These are phyloP conservation scores for Girardinus metallicus DNA, from an alignment of 2,797 vertebrate species.

Conservation along the genomic window DNA sequence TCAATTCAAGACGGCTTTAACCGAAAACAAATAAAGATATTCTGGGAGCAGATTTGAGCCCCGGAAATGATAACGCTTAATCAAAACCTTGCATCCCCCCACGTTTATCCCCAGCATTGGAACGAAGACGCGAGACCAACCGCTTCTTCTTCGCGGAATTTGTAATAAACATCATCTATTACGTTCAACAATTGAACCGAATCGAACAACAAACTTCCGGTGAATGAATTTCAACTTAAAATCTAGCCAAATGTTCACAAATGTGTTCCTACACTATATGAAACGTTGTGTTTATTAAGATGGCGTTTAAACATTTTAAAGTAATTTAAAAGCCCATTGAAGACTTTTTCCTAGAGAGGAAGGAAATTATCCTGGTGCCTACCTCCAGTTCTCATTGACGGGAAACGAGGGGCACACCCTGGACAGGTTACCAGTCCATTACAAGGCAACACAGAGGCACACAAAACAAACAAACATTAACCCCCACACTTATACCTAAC, in stretches of 20 bases:
- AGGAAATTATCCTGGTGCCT: background rate
- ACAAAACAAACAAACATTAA: background rate
- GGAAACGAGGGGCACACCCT: background rate
- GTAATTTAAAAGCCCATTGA: too few relatives aligned
- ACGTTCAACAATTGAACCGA: rapidly evolving
- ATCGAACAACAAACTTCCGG: background rate
- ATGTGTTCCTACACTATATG: background rate
- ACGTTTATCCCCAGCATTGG: rapidly evolving
- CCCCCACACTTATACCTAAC: background rate
- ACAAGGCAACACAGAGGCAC: background rate
- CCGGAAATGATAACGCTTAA: rapidly evolving
- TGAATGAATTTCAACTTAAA: slow-evolving; percentile 35
- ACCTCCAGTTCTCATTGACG: background rate
- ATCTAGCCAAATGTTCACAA: background rate
- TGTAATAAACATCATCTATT: background rate
- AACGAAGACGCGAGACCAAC: rapidly evolving
- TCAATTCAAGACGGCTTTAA: too few relatives aligned
- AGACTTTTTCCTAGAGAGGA: background rate
- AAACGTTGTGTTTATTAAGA: background rate
- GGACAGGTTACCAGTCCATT: background rate
- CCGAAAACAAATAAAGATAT: background rate
- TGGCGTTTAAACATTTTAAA: too few relatives aligned
- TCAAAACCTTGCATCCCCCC: rapidly evolving
- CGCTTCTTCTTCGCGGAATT: background rate
- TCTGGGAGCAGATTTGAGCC: background rate